A percentile compares a stretch with the other conserved stretches of the same genome.
phyloP scores from a whole-genome alignment of 2,888 invertebrate genomes.

The Lasioglossum leucozonium region DNA sequence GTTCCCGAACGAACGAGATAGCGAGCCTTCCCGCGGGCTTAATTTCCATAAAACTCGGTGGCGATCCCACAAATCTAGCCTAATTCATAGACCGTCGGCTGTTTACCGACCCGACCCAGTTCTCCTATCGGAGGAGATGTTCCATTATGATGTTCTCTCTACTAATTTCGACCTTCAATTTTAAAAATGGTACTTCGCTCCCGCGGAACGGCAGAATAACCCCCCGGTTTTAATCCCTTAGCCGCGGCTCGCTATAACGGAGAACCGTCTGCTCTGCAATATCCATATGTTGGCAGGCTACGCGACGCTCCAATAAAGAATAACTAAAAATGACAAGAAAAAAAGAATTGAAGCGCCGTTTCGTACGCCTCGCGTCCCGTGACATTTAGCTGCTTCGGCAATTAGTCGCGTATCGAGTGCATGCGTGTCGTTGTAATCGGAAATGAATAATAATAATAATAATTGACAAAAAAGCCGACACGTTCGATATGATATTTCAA shows the following conservation, averaged over 20 bases:
- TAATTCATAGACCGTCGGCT: neutral
- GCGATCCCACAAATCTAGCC: neutral
- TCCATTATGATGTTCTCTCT: neutral
- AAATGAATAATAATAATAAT: neutral
- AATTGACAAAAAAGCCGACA: neutral
- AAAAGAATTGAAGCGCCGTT: too few species aligned
- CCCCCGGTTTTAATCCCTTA: neutral
- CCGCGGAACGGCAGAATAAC: neutral
- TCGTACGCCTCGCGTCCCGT: too few species aligned
- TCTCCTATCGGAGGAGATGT: neutral
- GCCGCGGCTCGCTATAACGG: neutral
- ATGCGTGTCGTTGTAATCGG: neutral
- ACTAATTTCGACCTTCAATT: neutral
- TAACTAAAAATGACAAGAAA: neutral
- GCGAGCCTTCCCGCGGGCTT: neutral
- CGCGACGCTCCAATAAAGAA: neutral
- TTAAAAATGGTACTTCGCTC: neutral
- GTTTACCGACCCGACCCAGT: neutral
- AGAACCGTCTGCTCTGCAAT: conserved; percentile 3
- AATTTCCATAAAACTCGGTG: conserved; percentile 4
- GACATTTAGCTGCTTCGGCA: neutral
- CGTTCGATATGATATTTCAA: neutral
- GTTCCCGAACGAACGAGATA: conserved; percentile 21
- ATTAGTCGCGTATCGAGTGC: neutral
- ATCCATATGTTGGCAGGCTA: neutral